Conservation (phyloP, 53 echinoderm and acorn worm species). For the Astropecten irregularis region DNA sequence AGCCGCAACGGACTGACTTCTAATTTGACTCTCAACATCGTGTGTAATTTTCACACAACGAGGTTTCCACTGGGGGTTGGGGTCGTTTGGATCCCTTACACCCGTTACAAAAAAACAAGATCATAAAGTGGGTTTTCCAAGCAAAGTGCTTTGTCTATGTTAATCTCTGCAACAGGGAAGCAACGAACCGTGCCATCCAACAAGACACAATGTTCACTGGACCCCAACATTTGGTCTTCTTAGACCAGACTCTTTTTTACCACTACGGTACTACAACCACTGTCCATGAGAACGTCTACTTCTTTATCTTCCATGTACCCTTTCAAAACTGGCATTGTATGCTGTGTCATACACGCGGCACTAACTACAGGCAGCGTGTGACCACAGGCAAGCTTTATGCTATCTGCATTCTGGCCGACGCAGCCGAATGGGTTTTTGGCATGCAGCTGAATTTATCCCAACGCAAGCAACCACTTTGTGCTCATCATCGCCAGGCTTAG, state of each 20-base stretch:
- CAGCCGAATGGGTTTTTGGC: not conserved
- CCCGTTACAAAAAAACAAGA: conserved; percentile 29
- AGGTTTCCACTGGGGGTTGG: conserved; percentile 30
- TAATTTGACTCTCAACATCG: not conserved
- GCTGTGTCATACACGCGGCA: not conserved
- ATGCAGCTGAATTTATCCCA: not conserved
- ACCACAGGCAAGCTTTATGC: conserved; percentile 13
- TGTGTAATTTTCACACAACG: not conserved
- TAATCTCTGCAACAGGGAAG: conserved; percentile 43
- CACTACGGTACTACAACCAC: conserved; percentile 31
- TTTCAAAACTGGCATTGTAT: conserved; percentile 26
- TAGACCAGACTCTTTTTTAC: conserved; percentile 8
- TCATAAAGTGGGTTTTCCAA: conserved; percentile 49
- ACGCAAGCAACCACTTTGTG: not conserved
- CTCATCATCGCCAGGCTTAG: not conserved
- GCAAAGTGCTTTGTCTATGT: conserved; percentile 52
- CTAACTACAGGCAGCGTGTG: conserved; percentile 30
- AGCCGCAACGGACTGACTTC: not conserved
- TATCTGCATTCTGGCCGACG: not conserved
- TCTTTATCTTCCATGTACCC: conserved; percentile 2
- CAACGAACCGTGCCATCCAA: conserved; percentile 37
- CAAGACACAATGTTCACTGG: conserved; percentile 21
- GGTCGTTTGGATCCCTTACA: conserved; percentile 23
- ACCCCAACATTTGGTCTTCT: conserved; percentile 4
- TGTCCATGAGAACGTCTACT: conserved; percentile 34